phyloP scores from a whole-genome alignment of 2,888 invertebrate genomes.

The Oxystoma pomonae region DNA sequence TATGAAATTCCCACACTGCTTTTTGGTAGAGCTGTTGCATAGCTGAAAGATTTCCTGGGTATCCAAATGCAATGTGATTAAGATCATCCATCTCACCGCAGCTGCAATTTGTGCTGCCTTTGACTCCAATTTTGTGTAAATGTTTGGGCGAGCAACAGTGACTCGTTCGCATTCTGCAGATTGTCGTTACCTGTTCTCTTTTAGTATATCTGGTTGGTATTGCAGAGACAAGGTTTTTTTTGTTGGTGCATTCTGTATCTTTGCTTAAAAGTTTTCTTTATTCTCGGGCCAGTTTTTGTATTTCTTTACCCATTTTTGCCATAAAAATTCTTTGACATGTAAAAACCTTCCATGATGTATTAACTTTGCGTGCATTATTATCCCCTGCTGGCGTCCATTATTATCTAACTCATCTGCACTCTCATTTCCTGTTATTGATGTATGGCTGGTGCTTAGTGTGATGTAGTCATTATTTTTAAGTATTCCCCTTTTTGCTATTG shows the following conservation, averaged over 20 bases:
- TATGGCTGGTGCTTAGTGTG: neutral
- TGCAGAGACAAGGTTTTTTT: neutral
- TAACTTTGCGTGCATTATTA: neutral
- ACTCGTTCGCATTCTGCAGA: neutral
- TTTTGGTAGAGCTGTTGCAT: too few relatives aligned
- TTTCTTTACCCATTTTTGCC: neutral
- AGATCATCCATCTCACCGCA: neutral
- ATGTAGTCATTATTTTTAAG: neutral
- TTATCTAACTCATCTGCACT: neutral
- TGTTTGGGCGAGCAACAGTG: neutral
- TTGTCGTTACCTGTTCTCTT: neutral
- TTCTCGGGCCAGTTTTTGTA: slow-evolving; percentile 1
- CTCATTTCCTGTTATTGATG: neutral
- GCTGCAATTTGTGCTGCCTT: neutral
- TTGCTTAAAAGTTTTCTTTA: neutral
- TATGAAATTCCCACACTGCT: too few relatives aligned
- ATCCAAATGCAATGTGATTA: too few relatives aligned
- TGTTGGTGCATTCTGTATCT: neutral
- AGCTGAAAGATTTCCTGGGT: too few relatives aligned
- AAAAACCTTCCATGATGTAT: neutral
- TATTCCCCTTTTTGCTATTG: neutral
- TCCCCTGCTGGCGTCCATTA: neutral
- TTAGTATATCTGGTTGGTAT: neutral
- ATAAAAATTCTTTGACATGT: neutral
- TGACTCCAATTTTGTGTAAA: neutral